Conservation (phyloP, 35 echinoderm and acorn worm species). For the Holothuria glaberrima region DNA sequence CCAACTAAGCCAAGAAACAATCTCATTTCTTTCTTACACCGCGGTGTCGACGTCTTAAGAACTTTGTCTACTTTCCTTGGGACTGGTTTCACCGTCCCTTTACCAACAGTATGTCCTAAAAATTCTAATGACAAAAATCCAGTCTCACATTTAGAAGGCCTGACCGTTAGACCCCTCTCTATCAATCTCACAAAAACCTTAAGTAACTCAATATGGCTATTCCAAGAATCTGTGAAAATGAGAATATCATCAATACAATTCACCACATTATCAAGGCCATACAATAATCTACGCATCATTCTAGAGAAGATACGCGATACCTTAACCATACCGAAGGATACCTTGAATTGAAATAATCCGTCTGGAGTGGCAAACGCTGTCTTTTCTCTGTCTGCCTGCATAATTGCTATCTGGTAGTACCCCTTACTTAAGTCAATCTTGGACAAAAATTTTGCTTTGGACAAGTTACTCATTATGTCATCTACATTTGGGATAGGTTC, state of each 20-base stretch:
- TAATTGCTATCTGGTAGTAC: conserved; percentile 35
- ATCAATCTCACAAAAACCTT: too few species aligned
- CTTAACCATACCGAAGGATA: background rate
- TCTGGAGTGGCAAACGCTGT: conserved; percentile 9
- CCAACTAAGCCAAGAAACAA: background rate
- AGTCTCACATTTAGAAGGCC: too few species aligned
- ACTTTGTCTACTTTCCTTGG: background rate
- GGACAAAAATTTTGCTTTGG: background rate
- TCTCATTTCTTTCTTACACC: background rate
- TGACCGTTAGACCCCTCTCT: too few species aligned
- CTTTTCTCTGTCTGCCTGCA: background rate
- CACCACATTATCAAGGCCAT: background rate
- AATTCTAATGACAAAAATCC: too few species aligned
- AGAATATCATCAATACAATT: too few species aligned
- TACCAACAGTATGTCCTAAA: too few species aligned
- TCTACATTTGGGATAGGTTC: conserved; percentile 9
- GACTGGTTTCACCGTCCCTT: background rate
- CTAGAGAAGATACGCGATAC: too few species aligned
- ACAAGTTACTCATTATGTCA: background rate
- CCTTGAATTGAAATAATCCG: conserved; percentile 21
- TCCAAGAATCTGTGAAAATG: too few species aligned
- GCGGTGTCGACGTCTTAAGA: background rate
- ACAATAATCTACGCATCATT: conserved; percentile 20
- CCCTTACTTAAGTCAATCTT: conserved; percentile 28
- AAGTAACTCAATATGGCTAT: too few species aligned